Conservation (phyloP, 1,140 invertebrate species). For the Drosophila neocordata region DNA sequence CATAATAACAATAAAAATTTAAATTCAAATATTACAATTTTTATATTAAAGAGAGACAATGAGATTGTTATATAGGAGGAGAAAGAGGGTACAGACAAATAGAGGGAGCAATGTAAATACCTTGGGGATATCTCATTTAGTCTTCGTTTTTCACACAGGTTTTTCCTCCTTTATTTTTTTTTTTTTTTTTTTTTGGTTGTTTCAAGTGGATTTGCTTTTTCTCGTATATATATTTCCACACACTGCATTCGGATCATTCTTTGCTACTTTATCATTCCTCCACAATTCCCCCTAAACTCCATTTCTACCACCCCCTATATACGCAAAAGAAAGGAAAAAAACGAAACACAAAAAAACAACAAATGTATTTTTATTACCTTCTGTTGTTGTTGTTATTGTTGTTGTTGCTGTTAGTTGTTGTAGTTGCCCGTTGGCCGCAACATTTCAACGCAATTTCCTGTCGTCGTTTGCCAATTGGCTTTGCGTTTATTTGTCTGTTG, state of each 20-base stretch:
- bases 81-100: neutral
- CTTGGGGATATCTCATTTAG: constrained; percentile 3
- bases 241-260: neutral
- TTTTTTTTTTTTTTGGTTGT: no score
- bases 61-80: neutral
- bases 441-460: constrained; percentile 31
- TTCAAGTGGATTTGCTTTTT: constrained; percentile 5
- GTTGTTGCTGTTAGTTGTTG: constrained; percentile 3
- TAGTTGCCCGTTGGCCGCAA: constrained; percentile 27
- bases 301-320: no score
- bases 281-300: neutral
- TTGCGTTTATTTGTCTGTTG: constrained; percentile 29
- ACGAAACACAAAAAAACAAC: neutral
- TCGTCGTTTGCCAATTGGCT: constrained; percentile 25
- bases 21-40: neutral
- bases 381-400: neutral
- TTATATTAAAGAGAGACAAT: neutral
- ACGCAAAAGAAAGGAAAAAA: no score
- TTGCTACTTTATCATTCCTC: neutral
- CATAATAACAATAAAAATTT: neutral
- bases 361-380: constrained; percentile 10
- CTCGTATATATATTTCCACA: neutral
- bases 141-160: constrained; percentile 7
- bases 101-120: constrained; percentile 1
- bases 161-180: neutral